Evolutionary conservation across 2,113 vertebrate species (phyloP).

Genomic region (Myocastor coypus): DNA sequence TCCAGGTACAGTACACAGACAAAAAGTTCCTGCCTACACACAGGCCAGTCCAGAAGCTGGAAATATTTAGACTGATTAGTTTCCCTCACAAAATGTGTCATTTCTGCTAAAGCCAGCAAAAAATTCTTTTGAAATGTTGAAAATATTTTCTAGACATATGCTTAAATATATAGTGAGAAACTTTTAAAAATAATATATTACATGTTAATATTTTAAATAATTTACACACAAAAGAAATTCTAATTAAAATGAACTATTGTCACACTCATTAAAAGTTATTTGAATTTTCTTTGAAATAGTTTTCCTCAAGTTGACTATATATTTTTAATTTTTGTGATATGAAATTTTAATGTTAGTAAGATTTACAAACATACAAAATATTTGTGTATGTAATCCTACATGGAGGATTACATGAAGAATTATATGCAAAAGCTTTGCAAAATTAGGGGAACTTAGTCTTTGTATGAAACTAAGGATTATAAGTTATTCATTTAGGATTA

Average conservation of each 20-base stretch:
- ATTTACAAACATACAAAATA: background rate
- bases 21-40: too few species aligned
- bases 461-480: background rate
- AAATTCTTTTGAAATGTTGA: background rate
- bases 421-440: background rate
- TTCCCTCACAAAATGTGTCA: background rate
- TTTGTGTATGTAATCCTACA: background rate
- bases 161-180: background rate
- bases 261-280: background rate
- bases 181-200: background rate
- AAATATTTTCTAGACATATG: background rate
- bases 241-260: background rate
- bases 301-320: background rate
- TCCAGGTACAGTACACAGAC: too few species aligned
- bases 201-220: background rate
- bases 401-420: background rate
- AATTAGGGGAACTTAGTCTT: background rate
- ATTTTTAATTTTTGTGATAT: background rate
- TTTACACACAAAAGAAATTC: background rate
- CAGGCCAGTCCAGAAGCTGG: too few species aligned
- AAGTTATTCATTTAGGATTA: background rate
- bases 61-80: too few species aligned
- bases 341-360: background rate
- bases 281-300: background rate
- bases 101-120: background rate